A percentile compares a stretch with the other conserved stretches of the same genome.
phyloP scores from a whole-genome alignment of 2,888 invertebrate genomes.

The Drosophila barbarae region DNA sequence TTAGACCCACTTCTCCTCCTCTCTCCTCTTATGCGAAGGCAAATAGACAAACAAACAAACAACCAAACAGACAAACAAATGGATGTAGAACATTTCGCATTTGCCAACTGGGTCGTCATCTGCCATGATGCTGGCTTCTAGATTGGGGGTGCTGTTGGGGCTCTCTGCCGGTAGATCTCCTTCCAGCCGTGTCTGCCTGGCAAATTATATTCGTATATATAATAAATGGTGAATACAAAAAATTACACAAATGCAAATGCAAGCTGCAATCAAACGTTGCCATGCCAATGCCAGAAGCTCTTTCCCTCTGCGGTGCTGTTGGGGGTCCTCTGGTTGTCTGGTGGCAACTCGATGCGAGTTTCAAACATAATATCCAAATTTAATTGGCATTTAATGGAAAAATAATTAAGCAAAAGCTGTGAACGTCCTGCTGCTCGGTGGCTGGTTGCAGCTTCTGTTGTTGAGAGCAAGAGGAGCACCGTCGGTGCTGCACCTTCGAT shows the following conservation, averaged over 20 bases:
- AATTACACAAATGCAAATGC: constrained; percentile 26
- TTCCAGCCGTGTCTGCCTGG: constrained; percentile 22
- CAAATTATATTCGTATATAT: constrained; percentile 28
- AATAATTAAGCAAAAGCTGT: constrained; percentile 57
- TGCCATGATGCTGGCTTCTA: constrained; percentile 1
- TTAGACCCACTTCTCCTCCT: constrained; percentile 3
- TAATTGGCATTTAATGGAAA: constrained; percentile 61
- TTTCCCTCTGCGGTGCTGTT: neutral
- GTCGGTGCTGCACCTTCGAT: constrained; percentile 11
- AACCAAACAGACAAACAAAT: constrained; percentile 23
- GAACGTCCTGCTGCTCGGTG: constrained; percentile 7
- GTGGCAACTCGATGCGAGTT: constrained; percentile 16
- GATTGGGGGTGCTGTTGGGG: neutral
- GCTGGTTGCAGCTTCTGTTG: constrained; percentile 19
- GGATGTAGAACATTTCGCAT: constrained; percentile 46
- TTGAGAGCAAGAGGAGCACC: constrained; percentile 30
- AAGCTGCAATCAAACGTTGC: constrained; percentile 42
- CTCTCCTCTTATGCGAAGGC: too few species aligned
- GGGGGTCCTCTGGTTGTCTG: neutral
- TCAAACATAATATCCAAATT: constrained; percentile 40
- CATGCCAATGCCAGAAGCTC: constrained; percentile 18
- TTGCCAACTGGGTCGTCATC: constrained; percentile 39
- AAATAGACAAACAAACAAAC: constrained; percentile 7
- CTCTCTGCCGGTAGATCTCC: constrained; percentile 3
- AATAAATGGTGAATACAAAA: constrained; percentile 21